Conservation (phyloP, 64 coral and sea anemone species). For the Trachythela sp. region DNA sequence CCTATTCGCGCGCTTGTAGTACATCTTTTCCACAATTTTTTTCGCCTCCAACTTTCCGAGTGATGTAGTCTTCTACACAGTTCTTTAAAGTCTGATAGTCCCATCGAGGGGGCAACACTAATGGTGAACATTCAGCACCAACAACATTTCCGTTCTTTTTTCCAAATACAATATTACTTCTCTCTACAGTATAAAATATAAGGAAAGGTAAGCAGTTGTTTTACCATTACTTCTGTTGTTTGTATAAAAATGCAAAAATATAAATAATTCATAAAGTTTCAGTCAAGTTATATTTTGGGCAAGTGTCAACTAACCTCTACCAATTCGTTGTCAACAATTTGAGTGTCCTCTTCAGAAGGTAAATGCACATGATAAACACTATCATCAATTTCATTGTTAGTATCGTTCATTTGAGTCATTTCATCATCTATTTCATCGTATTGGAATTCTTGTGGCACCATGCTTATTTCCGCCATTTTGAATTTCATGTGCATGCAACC, state of each 20-base stretch:
- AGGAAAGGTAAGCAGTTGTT: neutral
- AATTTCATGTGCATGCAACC: neutral
- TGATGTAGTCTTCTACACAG: neutral
- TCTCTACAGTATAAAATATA: slow-evolving; percentile 19
- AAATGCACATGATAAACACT: neutral
- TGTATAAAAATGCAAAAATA: neutral
- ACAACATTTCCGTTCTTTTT: slow-evolving; percentile 21
- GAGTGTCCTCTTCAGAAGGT: neutral
- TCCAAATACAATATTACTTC: slow-evolving; percentile 39
- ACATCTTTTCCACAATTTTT: neutral
- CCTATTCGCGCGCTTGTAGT: neutral
- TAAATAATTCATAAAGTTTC: too few species aligned
- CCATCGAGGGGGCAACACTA: slow-evolving; percentile 30
- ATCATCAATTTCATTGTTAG: neutral
- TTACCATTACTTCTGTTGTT: neutral
- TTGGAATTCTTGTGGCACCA: neutral
- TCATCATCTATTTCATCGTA: too few species aligned
- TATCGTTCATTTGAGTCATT: too few species aligned
- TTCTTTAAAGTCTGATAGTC: neutral
- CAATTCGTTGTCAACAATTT: neutral
- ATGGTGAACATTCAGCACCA: slow-evolving; percentile 26
- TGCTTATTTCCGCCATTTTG: neutral
- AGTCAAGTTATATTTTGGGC: too few species aligned
- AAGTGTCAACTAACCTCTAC: neutral
- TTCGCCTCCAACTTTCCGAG: neutral